Base-by-base conservation (phyloP, 1,140 invertebrate species). In the Eurosta solidaginis region DNA sequence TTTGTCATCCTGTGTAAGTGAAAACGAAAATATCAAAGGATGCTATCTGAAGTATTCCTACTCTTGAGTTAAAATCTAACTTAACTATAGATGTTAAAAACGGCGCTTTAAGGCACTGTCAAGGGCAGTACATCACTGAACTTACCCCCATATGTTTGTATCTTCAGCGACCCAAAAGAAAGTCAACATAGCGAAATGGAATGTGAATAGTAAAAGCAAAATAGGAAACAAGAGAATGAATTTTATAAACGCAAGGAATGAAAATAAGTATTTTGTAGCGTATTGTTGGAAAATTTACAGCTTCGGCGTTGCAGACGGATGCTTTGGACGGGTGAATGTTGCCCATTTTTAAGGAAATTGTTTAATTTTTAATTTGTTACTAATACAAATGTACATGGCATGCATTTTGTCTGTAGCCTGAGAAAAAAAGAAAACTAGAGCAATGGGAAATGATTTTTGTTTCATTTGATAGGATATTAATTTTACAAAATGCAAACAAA, bases 341-440 rank as follows among this genome's bases (percentile, higher is more conserved):
- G 54, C 54, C 29, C 54, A 59, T 59, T 59, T 59, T 59, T 59
- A 59, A 59, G 54, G 54, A 59, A 59, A 59, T 59, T 59, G 54
- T 59, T 59, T 59, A 59, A 59, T 59, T 59, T 59, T 59, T 59
- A 25, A 59, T 59, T 59, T 59, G 27, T 59, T 27, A 20, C 50
- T 7, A 3, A 6, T 54, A 54, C 50, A 9, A 27, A 7, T 20
- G 6, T 27, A 50, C 17, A 27, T n/a, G 22, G 22, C 20, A 29
- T 54, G 25, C n/a, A n/a, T n/a, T 0, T 36, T 33, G 10, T 33
- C 14, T 36, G n/a, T 36, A 59, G 14, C 7, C 20, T 59, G 29
- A 6, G 4, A 59, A 29, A 29, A 59, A 59, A 59, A 25, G 54
- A 59, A 59, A 59, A 59, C 33, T 5, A 29, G 12, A 33, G 54